Percentiles rank a stretch among this genome's conserved stretches.
Evolutionary conservation across 2,113 vertebrate genomes (phyloP).

Genomic region (Dissostichus mawsoni): DNA sequence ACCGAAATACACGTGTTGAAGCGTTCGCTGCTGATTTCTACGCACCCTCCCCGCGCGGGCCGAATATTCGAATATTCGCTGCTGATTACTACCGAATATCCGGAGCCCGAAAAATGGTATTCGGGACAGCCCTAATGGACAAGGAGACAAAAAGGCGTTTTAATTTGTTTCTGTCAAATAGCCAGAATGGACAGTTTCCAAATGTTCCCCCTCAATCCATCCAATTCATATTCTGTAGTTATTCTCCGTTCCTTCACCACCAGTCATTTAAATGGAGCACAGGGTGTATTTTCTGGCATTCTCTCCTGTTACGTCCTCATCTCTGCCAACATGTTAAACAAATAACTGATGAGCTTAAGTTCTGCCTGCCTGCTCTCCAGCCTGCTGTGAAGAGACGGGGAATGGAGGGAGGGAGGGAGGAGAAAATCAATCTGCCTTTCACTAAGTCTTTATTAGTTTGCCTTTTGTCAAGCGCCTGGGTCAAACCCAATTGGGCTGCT

Average conservation of each 20-base stretch:
- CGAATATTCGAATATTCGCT: too few relatives aligned
- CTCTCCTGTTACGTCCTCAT: conserved; percentile 28
- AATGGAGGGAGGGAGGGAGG: conserved; percentile 32
- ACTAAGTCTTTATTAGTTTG: conserved; percentile 82
- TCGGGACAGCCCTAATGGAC: too few relatives aligned
- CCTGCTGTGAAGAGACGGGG: conserved; percentile 17
- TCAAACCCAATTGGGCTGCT: conserved; percentile 68
- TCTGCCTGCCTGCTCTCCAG: conserved; percentile 14
- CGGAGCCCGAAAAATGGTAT: too few relatives aligned
- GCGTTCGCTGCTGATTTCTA: too few relatives aligned
- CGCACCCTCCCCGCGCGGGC: too few relatives aligned
- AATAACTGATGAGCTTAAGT: conserved; percentile 65
- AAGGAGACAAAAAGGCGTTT: conserved; percentile 30
- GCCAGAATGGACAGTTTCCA: conserved; percentile 32
- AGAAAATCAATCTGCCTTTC: conserved; percentile 76
- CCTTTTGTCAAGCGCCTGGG: conserved; percentile 68
- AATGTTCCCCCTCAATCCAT: conserved; percentile 1
- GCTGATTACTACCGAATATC: too few relatives aligned
- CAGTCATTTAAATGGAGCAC: conserved; percentile 30
- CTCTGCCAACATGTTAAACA: conserved; percentile 65
- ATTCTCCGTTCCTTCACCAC: not conserved
- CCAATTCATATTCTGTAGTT: conserved; percentile 35
- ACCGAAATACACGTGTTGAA: too few relatives aligned
- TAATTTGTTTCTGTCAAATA: conserved; percentile 40
- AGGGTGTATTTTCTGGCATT: conserved; percentile 41